A percentile compares a stretch with the other conserved stretches of the same genome.
These are phyloP conservation scores for Agraylea sexmaculata DNA, from an alignment of 1,140 invertebrate species.

Conservation along the genomic window DNA sequence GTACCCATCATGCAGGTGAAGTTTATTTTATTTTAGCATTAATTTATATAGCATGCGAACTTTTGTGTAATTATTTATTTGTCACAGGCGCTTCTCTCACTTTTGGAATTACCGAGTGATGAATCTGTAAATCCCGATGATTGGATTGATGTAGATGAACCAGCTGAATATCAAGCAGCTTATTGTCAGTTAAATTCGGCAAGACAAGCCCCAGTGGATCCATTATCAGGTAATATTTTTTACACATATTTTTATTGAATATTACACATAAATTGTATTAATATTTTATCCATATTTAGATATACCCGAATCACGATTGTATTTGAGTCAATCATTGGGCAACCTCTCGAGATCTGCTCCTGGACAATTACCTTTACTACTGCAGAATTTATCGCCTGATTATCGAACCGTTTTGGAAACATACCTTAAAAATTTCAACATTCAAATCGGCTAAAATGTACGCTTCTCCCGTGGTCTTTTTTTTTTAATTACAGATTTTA, in stretches of 20 bases:
- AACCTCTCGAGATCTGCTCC: slow-evolving; percentile 48
- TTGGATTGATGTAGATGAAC: slow-evolving; percentile 77
- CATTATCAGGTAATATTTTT: no score
- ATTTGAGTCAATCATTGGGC: slow-evolving; percentile 58
- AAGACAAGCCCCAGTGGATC: slow-evolving; percentile 56
- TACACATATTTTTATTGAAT: no score
- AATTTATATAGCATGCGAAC: slow-evolving; percentile 2
- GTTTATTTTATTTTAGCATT: neutral
- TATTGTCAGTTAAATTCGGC: slow-evolving; percentile 84
- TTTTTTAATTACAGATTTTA: neutral
- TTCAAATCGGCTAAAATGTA: slow-evolving; percentile 26
- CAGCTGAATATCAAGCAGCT: slow-evolving; percentile 75
- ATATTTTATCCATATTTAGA: slow-evolving; percentile 28
- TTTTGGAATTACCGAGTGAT: slow-evolving; percentile 84
- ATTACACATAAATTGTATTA: no score
- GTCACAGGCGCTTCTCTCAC: slow-evolving; percentile 62
- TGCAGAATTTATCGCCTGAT: slow-evolving; percentile 27
- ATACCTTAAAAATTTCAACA: slow-evolving; percentile 27
- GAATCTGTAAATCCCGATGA: slow-evolving; percentile 68
- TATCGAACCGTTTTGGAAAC: slow-evolving; percentile 25
- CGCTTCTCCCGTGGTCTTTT: neutral
- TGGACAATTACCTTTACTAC: slow-evolving; percentile 43
- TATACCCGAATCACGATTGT: slow-evolving; percentile 55
- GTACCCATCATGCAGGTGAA: slow-evolving; percentile 54
- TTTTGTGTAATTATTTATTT: slow-evolving; percentile 27